Base-by-base conservation (phyloP, 2,888 invertebrate genomes). In the Diloba caeruleocephala region DNA sequence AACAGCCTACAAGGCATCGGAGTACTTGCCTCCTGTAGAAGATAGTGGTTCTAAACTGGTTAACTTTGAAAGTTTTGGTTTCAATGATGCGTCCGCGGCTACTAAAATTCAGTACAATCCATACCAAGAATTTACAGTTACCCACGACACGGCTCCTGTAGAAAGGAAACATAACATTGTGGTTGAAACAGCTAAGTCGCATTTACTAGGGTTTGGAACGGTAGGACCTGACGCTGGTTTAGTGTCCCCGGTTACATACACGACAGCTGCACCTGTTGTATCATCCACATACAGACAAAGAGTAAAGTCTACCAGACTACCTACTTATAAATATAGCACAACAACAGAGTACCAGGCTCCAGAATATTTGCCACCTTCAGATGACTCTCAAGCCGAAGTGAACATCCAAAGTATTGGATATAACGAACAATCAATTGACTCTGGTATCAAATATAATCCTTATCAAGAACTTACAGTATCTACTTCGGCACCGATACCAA, bases 141-240 rank as follows among this genome's bases (percentile, higher is more conserved):
- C 59, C 7, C 70, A 74, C 7, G 66, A 68, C 19, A 76, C 74
- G 15, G 70, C 71, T 26, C 84, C 87, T 1, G 56, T 79, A 2
- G 73, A 78, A 53, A 86, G 89, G 49, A 87, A 90, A 70, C 92
- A 89, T 53, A 92, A 93, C 36, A 81, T 92, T 38, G 91, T 92
- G 1, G 86, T 92, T 34, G 82, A 91, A 77, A 90, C 84, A 19
- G 88, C 90, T 0, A 93, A 90, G 68, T 87, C 90, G 1, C 81
- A 93, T 63, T 74, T 90, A 56, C 82, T 92, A 63, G 92, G 93
- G 6, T 93, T 92, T 49, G 91, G 91, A 33, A 89, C 92, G 1
- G 91, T 92, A 1, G 93, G 93, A 9, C 86, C 88, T 17, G 89
- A 93, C 60, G 93, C 92, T 29, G 92, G 93, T 4, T 75, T 93